These are phyloP conservation scores for Sinocyclocheilus maitianheensis DNA, from an alignment of 2,113 vertebrate genomes.

Conservation along the genomic window DNA sequence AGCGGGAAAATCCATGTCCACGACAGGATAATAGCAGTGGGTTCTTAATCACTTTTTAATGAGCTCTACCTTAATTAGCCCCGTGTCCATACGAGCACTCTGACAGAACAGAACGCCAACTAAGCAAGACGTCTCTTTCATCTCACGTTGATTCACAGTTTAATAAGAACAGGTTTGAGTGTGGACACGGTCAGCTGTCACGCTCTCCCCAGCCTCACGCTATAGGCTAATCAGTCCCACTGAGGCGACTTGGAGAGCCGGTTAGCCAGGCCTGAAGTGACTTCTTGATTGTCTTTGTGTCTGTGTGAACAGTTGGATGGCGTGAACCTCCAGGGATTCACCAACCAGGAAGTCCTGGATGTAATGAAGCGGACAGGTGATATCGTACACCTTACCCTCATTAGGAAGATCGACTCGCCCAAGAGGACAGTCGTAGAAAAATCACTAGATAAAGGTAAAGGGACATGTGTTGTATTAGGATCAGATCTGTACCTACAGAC, in stretches of 20 bases:
- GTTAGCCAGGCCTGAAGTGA: background rate
- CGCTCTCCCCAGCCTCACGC: background rate
- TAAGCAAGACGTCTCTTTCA: constrained; percentile 29
- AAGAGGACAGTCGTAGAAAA: constrained; percentile 59
- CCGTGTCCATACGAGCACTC: background rate
- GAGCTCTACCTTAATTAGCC: constrained; percentile 54
- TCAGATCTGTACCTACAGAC: background rate
- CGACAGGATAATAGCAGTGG: constrained; percentile 86
- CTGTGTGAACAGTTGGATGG: constrained; percentile 81
- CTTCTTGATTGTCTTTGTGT: constrained; percentile 16
- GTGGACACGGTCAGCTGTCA: background rate
- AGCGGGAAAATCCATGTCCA: constrained; percentile 82
- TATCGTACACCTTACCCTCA: constrained; percentile 82
- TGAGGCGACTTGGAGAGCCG: background rate
- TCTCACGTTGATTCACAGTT: constrained; percentile 1
- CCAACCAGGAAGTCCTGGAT: constrained; percentile 90
- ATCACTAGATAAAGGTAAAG: constrained; percentile 78
- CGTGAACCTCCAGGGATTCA: constrained; percentile 85
- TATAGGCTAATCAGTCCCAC: background rate
- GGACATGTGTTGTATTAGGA: background rate
- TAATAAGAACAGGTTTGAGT: constrained; percentile 4
- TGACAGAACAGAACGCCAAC: constrained; percentile 9
- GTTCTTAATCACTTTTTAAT: constrained; percentile 59
- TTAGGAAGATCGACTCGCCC: constrained; percentile 73
- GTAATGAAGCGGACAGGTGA: constrained; percentile 83